Percentiles rank a stretch among this genome's conserved stretches.
phyloP scores from a whole-genome alignment of 1,140 invertebrate species.

The Coenobita brevimanus region DNA sequence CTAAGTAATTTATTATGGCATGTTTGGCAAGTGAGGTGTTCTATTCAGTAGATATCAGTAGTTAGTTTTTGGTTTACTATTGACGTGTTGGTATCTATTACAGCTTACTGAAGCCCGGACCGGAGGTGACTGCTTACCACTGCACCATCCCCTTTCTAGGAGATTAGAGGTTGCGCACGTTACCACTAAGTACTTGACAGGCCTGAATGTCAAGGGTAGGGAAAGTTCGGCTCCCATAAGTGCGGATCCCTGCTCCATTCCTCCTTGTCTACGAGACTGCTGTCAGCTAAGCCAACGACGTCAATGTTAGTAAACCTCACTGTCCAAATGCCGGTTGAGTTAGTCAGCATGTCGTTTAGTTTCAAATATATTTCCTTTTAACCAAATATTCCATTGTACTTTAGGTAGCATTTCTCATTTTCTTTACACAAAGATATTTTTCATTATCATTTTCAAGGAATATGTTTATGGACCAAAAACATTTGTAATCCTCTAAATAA shows the following conservation, averaged over 20 bases:
- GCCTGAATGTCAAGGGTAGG: slow-evolving; percentile 60
- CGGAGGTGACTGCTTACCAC: slow-evolving; percentile 60
- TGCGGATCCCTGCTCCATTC: slow-evolving; percentile 60
- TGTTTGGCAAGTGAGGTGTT: slow-evolving; percentile 67
- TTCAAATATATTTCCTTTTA: slow-evolving; percentile 20
- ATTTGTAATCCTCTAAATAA: slow-evolving; percentile 62
- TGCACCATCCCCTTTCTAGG: slow-evolving; percentile 66
- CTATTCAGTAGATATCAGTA: slow-evolving; percentile 65
- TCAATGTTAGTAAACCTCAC: slow-evolving; percentile 60
- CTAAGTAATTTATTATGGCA: slow-evolving; percentile 51
- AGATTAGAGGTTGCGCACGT: slow-evolving; percentile 65
- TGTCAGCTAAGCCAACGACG: slow-evolving; percentile 61
- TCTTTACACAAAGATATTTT: slow-evolving; percentile 52
- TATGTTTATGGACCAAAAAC: slow-evolving; percentile 63
- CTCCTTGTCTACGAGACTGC: slow-evolving; percentile 62
- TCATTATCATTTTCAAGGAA: slow-evolving; percentile 45
- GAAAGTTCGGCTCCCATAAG: slow-evolving; percentile 60
- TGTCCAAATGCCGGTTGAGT: slow-evolving; percentile 63
- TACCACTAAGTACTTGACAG: slow-evolving; percentile 63
- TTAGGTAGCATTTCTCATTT: slow-evolving; percentile 54
- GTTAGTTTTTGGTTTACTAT: slow-evolving; percentile 65
- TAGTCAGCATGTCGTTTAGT: slow-evolving; percentile 59
- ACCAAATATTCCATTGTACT: slow-evolving; percentile 65
- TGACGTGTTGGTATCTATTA: slow-evolving; percentile 66
- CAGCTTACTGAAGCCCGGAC: slow-evolving; percentile 63